Percentiles rank a stretch among this genome's conserved stretches.
phyloP scores from a whole-genome alignment of 1,140 invertebrate species.

The Drosophila mayri region DNA sequence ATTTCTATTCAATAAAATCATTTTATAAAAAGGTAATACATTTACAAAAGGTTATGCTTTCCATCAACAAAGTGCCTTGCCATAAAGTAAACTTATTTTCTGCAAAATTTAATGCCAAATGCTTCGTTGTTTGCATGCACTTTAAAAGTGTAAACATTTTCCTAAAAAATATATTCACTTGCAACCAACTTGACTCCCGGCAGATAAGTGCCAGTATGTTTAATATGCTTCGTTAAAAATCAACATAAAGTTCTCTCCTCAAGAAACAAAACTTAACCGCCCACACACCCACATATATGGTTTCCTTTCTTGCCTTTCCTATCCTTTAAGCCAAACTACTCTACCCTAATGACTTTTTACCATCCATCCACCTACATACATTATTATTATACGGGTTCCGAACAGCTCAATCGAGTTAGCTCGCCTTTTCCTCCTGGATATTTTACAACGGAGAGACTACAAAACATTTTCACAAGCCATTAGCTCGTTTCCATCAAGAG shows the following conservation, averaged over 20 bases:
- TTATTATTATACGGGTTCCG: constrained; percentile 3
- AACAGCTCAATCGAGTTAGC: constrained; percentile 65
- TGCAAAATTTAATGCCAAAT: constrained; percentile 1
- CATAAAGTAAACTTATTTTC: background rate
- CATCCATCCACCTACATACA: constrained; percentile 9
- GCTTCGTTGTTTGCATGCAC: background rate
- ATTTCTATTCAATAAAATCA: background rate
- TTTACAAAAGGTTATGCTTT: background rate
- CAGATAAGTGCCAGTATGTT: background rate
- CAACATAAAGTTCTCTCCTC: background rate
- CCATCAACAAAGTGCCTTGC: background rate
- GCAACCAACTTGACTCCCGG: background rate
- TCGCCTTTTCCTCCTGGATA: constrained; percentile 32
- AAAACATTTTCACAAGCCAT: constrained; percentile 73
- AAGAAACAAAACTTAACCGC: background rate
- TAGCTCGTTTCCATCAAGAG: constrained; percentile 66
- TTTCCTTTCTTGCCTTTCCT: background rate
- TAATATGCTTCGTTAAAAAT: constrained; percentile 6
- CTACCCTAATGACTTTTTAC: constrained; percentile 38
- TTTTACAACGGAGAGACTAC: constrained; percentile 43
- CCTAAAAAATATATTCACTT: constrained; percentile 1
- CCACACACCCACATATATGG: constrained; percentile 8
- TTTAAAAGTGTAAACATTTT: constrained; percentile 17
- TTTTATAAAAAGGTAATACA: too few relatives aligned
- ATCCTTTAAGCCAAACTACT: background rate